A percentile compares a stretch with the other conserved stretches of the same genome.
Conservation (phyloP, 2,113 vertebrate species). For the Albula glossodonta region DNA sequence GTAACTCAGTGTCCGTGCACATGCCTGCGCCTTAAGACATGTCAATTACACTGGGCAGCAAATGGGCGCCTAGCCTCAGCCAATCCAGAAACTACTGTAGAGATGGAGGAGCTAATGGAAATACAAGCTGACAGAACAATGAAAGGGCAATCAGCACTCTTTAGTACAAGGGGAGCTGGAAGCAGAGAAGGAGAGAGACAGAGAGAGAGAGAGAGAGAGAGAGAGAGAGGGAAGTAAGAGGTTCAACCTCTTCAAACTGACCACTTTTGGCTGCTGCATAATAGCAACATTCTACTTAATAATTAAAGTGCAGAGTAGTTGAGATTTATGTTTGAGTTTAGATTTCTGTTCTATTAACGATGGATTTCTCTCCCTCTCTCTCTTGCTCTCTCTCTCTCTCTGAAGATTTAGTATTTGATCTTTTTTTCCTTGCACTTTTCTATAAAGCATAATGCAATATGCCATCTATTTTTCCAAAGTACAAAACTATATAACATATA, state of each 20-base stretch:
- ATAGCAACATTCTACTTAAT: slow-evolving; percentile 11
- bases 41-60: slow-evolving; percentile 33
- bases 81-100: slow-evolving; percentile 25
- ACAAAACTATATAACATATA: not conserved
- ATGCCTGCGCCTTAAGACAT: slow-evolving; percentile 21
- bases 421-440: not conserved
- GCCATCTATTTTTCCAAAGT: not conserved
- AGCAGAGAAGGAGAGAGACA: slow-evolving; percentile 17
- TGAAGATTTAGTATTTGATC: not conserved
- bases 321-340: slow-evolving; percentile 31
- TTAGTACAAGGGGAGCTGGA: slow-evolving; percentile 30
- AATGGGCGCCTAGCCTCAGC: slow-evolving; percentile 27
- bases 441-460: not conserved
- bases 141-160: slow-evolving; percentile 32
- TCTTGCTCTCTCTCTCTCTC: not conserved
- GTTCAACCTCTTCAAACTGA: not conserved
- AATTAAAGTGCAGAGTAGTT: slow-evolving; percentile 35
- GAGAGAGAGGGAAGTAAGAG: slow-evolving; percentile 1
- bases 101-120: slow-evolving; percentile 27
- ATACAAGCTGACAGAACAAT: slow-evolving; percentile 34
- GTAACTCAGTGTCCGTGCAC: slow-evolving; percentile 24
- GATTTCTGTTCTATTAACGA: slow-evolving; percentile 11
- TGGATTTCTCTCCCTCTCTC: not conserved
- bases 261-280: not conserved
- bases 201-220: slow-evolving; percentile 12